These are phyloP conservation scores for Apodemus sylvaticus DNA, from an alignment of 2,113 vertebrate genomes.

Conservation along the genomic window DNA sequence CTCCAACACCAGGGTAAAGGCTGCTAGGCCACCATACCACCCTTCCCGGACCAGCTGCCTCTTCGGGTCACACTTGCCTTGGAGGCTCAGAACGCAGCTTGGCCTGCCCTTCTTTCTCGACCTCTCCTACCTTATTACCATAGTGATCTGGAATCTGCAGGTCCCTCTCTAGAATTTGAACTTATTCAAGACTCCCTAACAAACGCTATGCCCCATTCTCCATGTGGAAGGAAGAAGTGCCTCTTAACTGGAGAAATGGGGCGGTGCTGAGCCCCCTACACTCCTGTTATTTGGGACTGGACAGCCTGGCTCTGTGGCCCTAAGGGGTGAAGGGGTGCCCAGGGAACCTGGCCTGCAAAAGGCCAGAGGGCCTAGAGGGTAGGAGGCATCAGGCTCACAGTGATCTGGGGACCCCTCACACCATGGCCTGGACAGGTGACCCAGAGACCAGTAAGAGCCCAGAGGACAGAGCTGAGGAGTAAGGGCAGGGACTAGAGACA, in stretches of 20 bases:
- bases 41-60: background rate
- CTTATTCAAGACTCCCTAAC: background rate
- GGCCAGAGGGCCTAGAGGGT: background rate
- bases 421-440: background rate
- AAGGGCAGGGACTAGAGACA: no score
- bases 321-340: background rate
- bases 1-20: background rate
- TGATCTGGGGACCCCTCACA: background rate
- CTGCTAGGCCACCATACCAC: background rate
- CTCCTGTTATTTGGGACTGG: background rate
- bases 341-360: background rate
- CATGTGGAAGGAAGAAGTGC: background rate
- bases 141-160: background rate
- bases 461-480: background rate
- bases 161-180: background rate
- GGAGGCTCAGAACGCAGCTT: background rate
- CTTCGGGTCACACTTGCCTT: background rate
- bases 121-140: background rate
- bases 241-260: background rate
- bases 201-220: background rate
- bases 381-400: background rate
- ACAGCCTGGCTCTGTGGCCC: background rate
- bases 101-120: no score
- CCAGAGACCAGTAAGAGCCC: no score
- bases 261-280: background rate